Conservation (phyloP, 2,797 vertebrate genomes). For the Leptatherina wallacei region DNA sequence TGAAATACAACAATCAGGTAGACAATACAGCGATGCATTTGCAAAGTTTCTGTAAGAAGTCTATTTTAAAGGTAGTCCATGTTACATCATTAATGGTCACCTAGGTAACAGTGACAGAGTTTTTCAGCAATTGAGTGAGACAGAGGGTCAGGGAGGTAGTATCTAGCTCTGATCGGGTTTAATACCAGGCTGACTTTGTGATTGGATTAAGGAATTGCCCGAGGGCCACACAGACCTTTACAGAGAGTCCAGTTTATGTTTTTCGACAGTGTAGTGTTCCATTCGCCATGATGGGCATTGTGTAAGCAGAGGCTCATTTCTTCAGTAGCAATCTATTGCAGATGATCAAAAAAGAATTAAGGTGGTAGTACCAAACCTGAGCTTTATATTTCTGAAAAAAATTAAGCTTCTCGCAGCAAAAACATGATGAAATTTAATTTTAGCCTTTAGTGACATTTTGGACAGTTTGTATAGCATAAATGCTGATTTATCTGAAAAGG, state of each 20-base stretch:
- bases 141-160: constrained; percentile 53
- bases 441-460: neutral
- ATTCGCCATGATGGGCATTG: neutral
- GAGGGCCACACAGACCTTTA: constrained; percentile 83
- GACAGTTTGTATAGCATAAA: neutral
- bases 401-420: neutral
- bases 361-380: neutral
- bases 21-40: neutral
- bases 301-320: neutral
- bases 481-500: neutral
- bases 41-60: neutral
- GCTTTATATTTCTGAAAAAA: neutral
- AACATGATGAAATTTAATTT: neutral
- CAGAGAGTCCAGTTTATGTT: constrained; percentile 39
- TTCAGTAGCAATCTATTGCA: constrained; percentile 1
- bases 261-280: constrained; percentile 11
- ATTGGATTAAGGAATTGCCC: constrained; percentile 77
- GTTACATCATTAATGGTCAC: constrained; percentile 22
- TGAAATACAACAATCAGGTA: neutral
- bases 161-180: constrained; percentile 72
- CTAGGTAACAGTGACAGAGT: constrained; percentile 2
- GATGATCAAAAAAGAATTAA: neutral
- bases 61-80: neutral
- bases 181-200: constrained; percentile 63
- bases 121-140: constrained; percentile 73